A percentile compares a stretch with the other conserved stretches of the same genome.
phyloP scores from a whole-genome alignment of 2,113 vertebrate genomes.

The Galbula dea region DNA sequence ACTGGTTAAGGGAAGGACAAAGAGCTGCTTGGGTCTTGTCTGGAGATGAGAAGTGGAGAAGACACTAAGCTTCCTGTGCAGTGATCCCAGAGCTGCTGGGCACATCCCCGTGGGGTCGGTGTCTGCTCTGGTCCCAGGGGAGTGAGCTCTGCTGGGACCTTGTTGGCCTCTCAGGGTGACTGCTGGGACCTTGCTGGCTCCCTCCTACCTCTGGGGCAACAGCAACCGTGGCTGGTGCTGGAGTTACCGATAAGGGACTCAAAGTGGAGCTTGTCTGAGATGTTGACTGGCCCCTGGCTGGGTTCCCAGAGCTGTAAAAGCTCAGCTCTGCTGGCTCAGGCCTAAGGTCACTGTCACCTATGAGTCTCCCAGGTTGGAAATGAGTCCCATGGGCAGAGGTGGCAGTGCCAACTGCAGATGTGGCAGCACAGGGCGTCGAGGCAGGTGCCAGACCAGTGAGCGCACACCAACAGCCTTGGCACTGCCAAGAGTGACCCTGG shows the following conservation, averaged over 20 bases:
- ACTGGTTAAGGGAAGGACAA: accelerated
- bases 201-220: neutral
- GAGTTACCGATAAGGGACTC: neutral
- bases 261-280: neutral
- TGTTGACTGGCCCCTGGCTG: neutral
- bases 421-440: neutral
- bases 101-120: accelerated
- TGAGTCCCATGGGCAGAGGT: accelerated
- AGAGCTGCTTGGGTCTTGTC: neutral
- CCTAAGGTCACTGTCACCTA: neutral
- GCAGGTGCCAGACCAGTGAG: accelerated
- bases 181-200: neutral
- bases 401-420: accelerated
- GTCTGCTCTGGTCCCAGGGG: neutral
- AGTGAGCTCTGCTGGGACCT: too few relatives aligned
- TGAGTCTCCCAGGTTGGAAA: neutral
- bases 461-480: neutral
- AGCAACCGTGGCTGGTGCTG: accelerated
- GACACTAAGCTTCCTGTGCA: accelerated
- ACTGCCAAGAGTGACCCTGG: accelerated
- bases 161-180: too few relatives aligned
- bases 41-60: neutral
- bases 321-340: neutral
- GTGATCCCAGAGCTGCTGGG: neutral
- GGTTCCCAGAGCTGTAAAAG: accelerated